phyloP scores from a whole-genome alignment of 2,888 invertebrate species.

The Cryptocheilus praepositus region DNA sequence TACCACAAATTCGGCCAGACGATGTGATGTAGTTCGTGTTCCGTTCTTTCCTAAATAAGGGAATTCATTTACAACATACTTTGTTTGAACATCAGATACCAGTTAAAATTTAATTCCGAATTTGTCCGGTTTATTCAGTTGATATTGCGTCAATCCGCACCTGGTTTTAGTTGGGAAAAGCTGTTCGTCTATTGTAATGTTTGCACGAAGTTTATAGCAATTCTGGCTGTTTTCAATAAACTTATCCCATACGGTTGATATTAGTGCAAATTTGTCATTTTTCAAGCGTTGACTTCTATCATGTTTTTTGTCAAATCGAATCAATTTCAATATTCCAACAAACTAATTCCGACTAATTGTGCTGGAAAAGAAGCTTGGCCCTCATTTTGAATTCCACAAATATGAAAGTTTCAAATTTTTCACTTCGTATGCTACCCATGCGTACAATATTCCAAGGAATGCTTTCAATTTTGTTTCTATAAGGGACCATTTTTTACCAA shows the following conservation, averaged over 20 bases:
- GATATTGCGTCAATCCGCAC: conserved; percentile 14
- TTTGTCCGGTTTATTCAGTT: conserved; percentile 10
- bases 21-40: conserved; percentile 8
- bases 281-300: conserved; percentile 16
- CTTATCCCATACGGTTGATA: too few relatives aligned
- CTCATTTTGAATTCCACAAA: conserved; percentile 13
- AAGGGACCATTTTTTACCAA: neutral
- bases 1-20: too few relatives aligned
- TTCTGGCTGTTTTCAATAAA: too few relatives aligned
- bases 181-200: too few relatives aligned
- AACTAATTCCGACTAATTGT: conserved; percentile 1
- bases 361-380: conserved; percentile 19
- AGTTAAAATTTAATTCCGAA: conserved; percentile 18
- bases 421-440: too few relatives aligned
- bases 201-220: too few relatives aligned
- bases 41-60: too few relatives aligned
- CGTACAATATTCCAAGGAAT: neutral
- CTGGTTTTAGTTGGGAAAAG: too few relatives aligned
- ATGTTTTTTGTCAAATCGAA: conserved; percentile 11
- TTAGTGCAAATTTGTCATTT: too few relatives aligned
- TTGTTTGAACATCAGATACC: too few relatives aligned
- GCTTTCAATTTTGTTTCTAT: neutral
- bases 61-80: too few relatives aligned
- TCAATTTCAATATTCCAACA: conserved; percentile 5
- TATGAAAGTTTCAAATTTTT: too few relatives aligned